Evolutionary conservation across 2,797 vertebrate species (phyloP).

Genomic region (Clarias pachynema): DNA sequence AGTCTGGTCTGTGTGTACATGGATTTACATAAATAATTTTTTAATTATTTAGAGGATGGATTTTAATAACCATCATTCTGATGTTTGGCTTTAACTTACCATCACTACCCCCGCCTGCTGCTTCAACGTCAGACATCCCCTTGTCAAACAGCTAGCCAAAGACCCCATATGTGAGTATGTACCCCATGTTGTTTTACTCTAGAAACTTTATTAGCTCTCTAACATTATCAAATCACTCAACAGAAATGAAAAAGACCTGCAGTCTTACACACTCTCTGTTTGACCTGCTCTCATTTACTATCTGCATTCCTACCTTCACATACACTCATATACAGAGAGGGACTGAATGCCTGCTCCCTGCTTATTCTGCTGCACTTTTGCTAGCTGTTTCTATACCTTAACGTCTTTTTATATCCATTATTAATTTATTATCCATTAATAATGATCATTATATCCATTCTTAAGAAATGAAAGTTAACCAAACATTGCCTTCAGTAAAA

Average conservation of each 20-base stretch:
- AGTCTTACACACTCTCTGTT: background rate
- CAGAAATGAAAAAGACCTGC: no score
- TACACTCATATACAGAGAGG: conserved; percentile 43
- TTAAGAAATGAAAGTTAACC: no score
- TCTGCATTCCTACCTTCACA: conserved; percentile 54
- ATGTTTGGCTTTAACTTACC: conserved; percentile 61
- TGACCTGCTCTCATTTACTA: conserved; percentile 23
- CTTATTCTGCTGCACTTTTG: conserved; percentile 38
- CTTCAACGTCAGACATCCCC: background rate
- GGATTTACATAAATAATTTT: no score
- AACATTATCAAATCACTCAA: no score
- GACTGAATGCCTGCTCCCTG: conserved; percentile 42
- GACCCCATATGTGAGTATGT: no score
- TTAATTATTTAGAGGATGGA: no score
- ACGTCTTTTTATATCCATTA: conserved; percentile 8
- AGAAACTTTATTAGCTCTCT: no score
- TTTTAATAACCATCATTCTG: conserved; percentile 35
- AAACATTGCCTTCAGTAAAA: no score
- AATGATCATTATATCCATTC: no score
- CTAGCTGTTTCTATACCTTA: conserved; percentile 8
- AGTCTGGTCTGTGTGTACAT: no score
- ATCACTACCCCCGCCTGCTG: conserved; percentile 44
- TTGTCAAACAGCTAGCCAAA: background rate
- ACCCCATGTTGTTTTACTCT: no score
- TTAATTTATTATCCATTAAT: no score